Evolutionary conservation across 2,888 invertebrate species (phyloP).

Genomic region (Oligia latruncula): DNA sequence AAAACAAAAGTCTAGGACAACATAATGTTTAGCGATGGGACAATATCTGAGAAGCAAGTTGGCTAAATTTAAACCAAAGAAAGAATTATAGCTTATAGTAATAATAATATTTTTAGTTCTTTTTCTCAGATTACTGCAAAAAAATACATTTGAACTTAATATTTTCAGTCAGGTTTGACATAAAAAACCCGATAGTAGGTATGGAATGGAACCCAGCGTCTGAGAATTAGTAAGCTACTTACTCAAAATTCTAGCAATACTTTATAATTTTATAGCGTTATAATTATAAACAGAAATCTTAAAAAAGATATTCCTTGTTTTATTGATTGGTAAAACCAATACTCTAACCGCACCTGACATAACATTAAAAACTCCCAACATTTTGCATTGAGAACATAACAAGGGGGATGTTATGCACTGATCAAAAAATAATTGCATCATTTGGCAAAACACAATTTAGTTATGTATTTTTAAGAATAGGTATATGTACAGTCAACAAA

Average conservation of each 20-base stretch:
- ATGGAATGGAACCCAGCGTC: neutral
- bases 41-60: neutral
- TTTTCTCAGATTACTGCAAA: neutral
- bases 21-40: neutral
- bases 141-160: neutral
- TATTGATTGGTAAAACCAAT: constrained; percentile 1
- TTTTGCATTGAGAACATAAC: constrained; percentile 22
- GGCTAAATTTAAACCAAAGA: neutral
- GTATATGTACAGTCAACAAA: no score
- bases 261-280: neutral
- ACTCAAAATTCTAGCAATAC: neutral
- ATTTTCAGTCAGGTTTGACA: neutral
- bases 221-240: constrained; percentile 5
- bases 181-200: neutral
- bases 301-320: neutral
- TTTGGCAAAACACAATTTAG: neutral
- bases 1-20: neutral
- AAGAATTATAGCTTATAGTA: neutral
- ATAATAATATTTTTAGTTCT: no score
- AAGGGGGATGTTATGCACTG: constrained; percentile 13
- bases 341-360: constrained; percentile 26
- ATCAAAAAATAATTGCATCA: neutral
- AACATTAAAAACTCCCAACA: constrained; percentile 22
- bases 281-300: neutral
- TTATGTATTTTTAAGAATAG: neutral